These are phyloP conservation scores for Brassicogethes aeneus DNA, from an alignment of 2,888 invertebrate species.

Conservation along the genomic window DNA sequence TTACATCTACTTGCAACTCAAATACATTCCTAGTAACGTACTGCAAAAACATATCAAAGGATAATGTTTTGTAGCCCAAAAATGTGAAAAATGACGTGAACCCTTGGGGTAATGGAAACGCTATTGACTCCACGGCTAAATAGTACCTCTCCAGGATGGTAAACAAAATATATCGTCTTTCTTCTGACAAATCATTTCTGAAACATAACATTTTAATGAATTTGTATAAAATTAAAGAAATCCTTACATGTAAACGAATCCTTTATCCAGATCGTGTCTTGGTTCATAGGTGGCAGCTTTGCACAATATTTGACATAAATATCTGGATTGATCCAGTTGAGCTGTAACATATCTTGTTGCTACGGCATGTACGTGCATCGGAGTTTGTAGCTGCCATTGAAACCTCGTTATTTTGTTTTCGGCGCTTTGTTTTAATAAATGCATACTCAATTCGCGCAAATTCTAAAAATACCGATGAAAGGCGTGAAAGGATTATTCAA, in stretches of 20 bases:
- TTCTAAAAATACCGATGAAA: constrained; percentile 46
- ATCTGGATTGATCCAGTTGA: constrained; percentile 70
- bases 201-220: constrained; percentile 20
- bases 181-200: constrained; percentile 66
- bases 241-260: constrained; percentile 61
- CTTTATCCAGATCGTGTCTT: constrained; percentile 59
- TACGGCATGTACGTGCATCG: constrained; percentile 68
- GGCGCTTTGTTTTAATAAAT: constrained; percentile 60
- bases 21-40: constrained; percentile 78
- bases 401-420: constrained; percentile 42
- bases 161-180: constrained; percentile 64
- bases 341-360: constrained; percentile 75
- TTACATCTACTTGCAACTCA: constrained; percentile 78
- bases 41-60: constrained; percentile 72
- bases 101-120: constrained; percentile 77
- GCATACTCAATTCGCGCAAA: constrained; percentile 76
- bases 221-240: neutral
- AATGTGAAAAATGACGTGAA: constrained; percentile 85
- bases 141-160: constrained; percentile 74
- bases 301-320: constrained; percentile 66
- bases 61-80: constrained; percentile 69
- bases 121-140: constrained; percentile 67
- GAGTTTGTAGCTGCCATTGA: constrained; percentile 48
- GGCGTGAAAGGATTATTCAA: neutral
- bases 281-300: constrained; percentile 61